Base-by-base conservation (phyloP, 2,797 vertebrate species). In the Discoglossus pictus region DNA sequence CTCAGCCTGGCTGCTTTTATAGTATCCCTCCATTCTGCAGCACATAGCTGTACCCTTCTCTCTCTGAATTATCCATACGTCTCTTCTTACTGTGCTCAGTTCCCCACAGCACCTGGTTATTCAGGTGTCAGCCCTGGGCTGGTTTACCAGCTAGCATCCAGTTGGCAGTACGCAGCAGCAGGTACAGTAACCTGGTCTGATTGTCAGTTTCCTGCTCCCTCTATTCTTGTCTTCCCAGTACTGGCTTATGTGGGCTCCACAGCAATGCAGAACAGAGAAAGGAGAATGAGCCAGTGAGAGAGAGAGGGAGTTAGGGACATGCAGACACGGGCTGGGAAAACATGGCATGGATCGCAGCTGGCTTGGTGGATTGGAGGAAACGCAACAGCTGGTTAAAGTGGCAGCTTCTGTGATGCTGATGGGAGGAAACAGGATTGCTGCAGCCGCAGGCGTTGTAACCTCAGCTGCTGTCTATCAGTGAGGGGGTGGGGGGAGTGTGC, bases 281-380 rank as follows among this genome's bases (percentile, higher is more conserved):
- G 47, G 61, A 62, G 73, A 70, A 74, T 72, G 72, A 74, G 80
- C 68, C 76, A 75, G 77, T 74, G 74, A 77, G 78, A 76, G 77
- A 60, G 27, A 31, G 27, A 4, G 27, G 34, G 47, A 34, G 50
- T 50, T 40, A 59, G 68, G 53, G 52, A 71, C 61, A 51, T 51
- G 53, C 60, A 71, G 60, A 44, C 53, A 71, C 54, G 36, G 43
- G 36, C 52, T 58, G 42, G 16, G 34, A 71, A 71, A 71, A 71
- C 68, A 56, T 25, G 68, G 61, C 16, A 60, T 64, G 68, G 68
- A 71, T 71, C 61, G 20, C 68, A 64, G 68, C 68, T 71, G 68
- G 35, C 64, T 43, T 52, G 46, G 27, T 59, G 68, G 68, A 71
- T 18, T 48, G 68, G 60, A 52, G 60, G 52, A 71, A 55, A 71